phyloP scores from a whole-genome alignment of 2,888 invertebrate genomes.

The Helobdella robusta region DNA sequence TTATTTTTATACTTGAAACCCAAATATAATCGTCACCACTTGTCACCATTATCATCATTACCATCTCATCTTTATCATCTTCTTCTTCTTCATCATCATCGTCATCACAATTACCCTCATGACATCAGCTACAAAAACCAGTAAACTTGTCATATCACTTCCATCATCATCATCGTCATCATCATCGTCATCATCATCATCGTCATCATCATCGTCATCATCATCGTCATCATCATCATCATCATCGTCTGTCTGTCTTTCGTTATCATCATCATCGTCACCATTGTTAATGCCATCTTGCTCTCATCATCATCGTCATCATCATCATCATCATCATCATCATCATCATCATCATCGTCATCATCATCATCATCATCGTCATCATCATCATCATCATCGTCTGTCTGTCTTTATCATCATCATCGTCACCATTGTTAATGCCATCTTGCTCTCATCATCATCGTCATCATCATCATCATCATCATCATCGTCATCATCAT shows the following conservation, averaged over 20 bases:
- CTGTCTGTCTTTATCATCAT: constrained; percentile 13
- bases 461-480: constrained; percentile 26
- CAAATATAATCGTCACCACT: neutral
- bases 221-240: constrained; percentile 24
- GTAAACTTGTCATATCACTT: neutral
- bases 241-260: neutral
- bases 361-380: constrained; percentile 16
- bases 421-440: constrained; percentile 18
- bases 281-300: constrained; percentile 23
- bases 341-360: constrained; percentile 25
- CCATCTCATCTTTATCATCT: too few species aligned
- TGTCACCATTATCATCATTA: too few species aligned
- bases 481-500: constrained; percentile 23
- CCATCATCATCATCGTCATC: constrained; percentile 15
- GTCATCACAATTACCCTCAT: too few species aligned
- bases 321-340: constrained; percentile 28
- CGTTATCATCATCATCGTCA: constrained; percentile 20
- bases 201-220: constrained; percentile 24
- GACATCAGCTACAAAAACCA: too few species aligned
- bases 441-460: constrained; percentile 22
- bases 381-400: constrained; percentile 19
- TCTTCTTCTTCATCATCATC: too few species aligned
- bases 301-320: constrained; percentile 27
- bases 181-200: constrained; percentile 16
- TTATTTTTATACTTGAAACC: too few species aligned